Evolutionary conservation across 2,888 invertebrate species (phyloP).

Genomic region (Pharmacophagus antenor): DNA sequence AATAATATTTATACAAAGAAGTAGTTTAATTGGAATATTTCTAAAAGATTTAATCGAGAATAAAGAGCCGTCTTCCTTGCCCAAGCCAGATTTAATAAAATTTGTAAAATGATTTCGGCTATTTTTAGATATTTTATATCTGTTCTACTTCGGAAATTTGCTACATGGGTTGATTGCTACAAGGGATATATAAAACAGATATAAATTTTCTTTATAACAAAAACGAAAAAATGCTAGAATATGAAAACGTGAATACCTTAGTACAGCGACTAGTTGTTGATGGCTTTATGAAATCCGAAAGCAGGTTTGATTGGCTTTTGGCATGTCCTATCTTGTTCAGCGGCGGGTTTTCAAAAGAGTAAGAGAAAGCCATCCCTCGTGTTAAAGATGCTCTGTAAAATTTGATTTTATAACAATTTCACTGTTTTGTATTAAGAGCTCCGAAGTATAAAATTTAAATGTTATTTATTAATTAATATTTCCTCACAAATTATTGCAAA

Average conservation of each 20-base stretch:
- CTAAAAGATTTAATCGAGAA: too few species aligned
- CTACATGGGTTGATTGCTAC: not conserved
- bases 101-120: too few species aligned
- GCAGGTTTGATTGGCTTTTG: constrained; percentile 51
- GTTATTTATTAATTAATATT: not conserved
- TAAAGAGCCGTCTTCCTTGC: too few species aligned
- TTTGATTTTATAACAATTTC: constrained; percentile 1
- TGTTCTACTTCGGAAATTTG: not conserved
- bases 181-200: not conserved
- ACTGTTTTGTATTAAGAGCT: not conserved
- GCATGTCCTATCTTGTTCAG: constrained; percentile 90
- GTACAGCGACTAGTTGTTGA: constrained; percentile 38
- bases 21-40: too few species aligned
- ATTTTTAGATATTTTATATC: too few species aligned
- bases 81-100: too few species aligned
- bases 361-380: constrained; percentile 86
- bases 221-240: not conserved
- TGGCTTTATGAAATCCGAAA: constrained; percentile 42
- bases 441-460: not conserved
- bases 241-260: not conserved
- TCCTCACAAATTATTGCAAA: too few species aligned
- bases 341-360: constrained; percentile 89
- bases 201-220: not conserved
- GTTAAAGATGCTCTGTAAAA: constrained; percentile 81
- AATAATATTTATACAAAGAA: too few species aligned